Conservation (phyloP, 2,888 invertebrate species). For the Aspidiotus destructor region DNA sequence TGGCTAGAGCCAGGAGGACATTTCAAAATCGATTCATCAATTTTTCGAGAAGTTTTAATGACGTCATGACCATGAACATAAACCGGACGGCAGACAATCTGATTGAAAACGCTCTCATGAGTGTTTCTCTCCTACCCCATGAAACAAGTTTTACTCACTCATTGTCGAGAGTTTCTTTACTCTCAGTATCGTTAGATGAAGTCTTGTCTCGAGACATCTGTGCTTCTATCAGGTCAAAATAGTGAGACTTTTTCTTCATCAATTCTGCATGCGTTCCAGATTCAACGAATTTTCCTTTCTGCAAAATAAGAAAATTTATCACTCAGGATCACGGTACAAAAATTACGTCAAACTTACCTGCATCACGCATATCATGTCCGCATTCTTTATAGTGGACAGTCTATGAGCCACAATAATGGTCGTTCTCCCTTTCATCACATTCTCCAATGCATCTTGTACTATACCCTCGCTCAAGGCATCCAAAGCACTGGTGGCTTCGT, state of each 20-base stretch:
- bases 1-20: no score
- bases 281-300: conserved; percentile 61
- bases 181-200: background rate
- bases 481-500: conserved; percentile 83
- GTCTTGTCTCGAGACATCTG: conserved; percentile 43
- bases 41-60: no score
- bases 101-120: no score
- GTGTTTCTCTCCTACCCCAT: no score
- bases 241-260: conserved; percentile 53
- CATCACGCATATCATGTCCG: conserved; percentile 70
- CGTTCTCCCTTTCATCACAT: conserved; percentile 45
- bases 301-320: conserved; percentile 46
- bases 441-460: conserved; percentile 70
- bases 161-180: no score
- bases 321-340: background rate
- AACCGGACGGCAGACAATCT: no score
- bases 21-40: no score
- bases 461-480: conserved; percentile 76
- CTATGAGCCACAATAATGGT: conserved; percentile 45
- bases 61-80: no score
- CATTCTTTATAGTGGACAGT: conserved; percentile 41
- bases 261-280: conserved; percentile 66
- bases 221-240: conserved; percentile 56
- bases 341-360: conserved; percentile 43
- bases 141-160: no score